These are phyloP conservation scores for Hypercompe scribonia DNA, from an alignment of 2,888 invertebrate genomes.

Conservation along the genomic window DNA sequence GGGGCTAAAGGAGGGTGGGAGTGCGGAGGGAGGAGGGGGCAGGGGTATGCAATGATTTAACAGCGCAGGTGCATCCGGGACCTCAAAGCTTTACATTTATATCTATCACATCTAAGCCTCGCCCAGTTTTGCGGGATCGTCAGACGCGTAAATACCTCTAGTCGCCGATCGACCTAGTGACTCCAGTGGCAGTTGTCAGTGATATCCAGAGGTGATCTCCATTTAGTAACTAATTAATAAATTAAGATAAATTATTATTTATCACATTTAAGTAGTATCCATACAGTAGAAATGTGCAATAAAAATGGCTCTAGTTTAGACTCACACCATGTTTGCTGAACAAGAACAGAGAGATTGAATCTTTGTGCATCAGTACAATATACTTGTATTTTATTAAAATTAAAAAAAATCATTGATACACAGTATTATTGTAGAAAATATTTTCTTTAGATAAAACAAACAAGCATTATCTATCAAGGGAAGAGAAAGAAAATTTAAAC, in stretches of 20 bases:
- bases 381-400: conserved; percentile 14
- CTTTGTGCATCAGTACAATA: not conserved
- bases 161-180: conserved; percentile 24
- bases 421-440: conserved; percentile 2
- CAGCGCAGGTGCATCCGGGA: conserved; percentile 78
- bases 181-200: conserved; percentile 39
- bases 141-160: conserved; percentile 20
- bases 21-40: conserved; percentile 31
- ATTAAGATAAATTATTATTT: not conserved
- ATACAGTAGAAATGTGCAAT: conserved; percentile 1
- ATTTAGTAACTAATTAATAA: conserved; percentile 24
- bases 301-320: conserved; percentile 6
- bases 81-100: conserved; percentile 36
- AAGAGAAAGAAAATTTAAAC: no score
- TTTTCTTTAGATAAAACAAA: conserved; percentile 14
- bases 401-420: not conserved
- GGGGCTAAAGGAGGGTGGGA: conserved; percentile 32
- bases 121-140: conserved; percentile 31
- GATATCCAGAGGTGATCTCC: conserved; percentile 48
- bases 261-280: conserved; percentile 5
- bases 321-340: conserved; percentile 6
- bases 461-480: conserved; percentile 1
- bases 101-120: conserved; percentile 43
- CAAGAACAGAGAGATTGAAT: not conserved
- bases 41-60: conserved; percentile 65